Evolutionary conservation across 2,113 vertebrate genomes (phyloP).

Genomic region (Dicaeum eximium): DNA sequence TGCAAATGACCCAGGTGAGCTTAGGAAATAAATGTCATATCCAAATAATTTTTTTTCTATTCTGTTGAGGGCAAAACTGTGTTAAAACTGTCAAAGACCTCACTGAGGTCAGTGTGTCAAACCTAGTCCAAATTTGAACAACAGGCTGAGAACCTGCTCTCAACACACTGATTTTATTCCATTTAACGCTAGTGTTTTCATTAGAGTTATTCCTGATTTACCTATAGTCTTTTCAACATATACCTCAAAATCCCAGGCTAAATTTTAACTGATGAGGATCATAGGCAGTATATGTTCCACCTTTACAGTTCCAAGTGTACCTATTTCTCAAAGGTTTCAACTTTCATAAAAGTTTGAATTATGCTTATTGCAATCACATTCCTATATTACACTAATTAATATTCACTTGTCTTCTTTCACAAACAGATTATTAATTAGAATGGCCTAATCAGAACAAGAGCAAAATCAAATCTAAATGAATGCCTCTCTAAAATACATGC

Average conservation of each 20-base stretch:
- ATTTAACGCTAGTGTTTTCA: not conserved
- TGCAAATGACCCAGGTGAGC: not conserved
- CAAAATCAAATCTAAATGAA: not conserved
- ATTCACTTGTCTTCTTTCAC: not conserved
- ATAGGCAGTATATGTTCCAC: not conserved
- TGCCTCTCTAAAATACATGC: not conserved
- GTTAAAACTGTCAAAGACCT: not conserved
- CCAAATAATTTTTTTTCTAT: not conserved
- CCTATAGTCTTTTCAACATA: fast-evolving
- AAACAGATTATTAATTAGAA: not conserved
- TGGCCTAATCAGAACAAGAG: not conserved
- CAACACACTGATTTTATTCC: not conserved
- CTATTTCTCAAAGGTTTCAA: not conserved
- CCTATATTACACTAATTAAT: not conserved
- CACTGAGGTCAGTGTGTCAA: not conserved
- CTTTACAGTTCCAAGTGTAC: not conserved
- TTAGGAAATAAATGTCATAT: not conserved
- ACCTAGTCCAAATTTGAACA: not conserved
- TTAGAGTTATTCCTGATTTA: not conserved
- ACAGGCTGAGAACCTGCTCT: not conserved
- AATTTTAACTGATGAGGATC: not conserved
- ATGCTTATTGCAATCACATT: not conserved
- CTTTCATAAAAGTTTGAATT: not conserved
- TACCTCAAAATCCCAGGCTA: not conserved
- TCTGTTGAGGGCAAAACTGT: not conserved